Conservation (phyloP, 2,113 vertebrate species). For the Phaethornis superciliosus region DNA sequence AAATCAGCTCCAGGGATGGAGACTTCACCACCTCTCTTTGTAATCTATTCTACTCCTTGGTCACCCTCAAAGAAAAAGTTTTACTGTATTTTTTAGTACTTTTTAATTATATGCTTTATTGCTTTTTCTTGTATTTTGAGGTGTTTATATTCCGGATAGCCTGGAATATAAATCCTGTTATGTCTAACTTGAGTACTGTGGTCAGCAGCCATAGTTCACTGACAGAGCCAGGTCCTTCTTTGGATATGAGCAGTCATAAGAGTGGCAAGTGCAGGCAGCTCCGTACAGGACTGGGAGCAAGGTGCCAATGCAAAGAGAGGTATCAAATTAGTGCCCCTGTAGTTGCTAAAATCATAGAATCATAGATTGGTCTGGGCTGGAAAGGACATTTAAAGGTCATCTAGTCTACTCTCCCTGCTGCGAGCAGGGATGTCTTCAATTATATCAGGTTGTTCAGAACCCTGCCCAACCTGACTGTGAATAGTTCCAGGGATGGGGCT, state of each 20-base stretch:
- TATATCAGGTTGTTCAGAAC: too few species aligned
- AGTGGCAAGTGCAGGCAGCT: neutral
- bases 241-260: neutral
- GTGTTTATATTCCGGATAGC: neutral
- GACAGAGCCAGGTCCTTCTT: neutral
- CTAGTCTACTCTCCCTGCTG: too few species aligned
- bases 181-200: neutral
- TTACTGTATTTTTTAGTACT: too few species aligned
- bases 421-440: too few species aligned
- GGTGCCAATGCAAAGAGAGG: fast-evolving
- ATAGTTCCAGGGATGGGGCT: too few species aligned
- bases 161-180: neutral
- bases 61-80: neutral
- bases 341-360: neutral
- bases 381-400: too few species aligned
- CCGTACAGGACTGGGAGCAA: neutral
- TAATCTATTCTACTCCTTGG: neutral
- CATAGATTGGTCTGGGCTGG: too few species aligned
- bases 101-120: too few species aligned
- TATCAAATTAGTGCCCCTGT: neutral
- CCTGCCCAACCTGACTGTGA: too few species aligned
- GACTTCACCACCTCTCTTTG: neutral
- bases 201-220: neutral
- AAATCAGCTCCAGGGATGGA: fast-evolving
- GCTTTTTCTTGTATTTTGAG: neutral